Percentiles rank a stretch among this genome's conserved stretches.
Evolutionary conservation across 1,140 invertebrate species (phyloP).

Genomic region (Zaprionus tsacasi): DNA sequence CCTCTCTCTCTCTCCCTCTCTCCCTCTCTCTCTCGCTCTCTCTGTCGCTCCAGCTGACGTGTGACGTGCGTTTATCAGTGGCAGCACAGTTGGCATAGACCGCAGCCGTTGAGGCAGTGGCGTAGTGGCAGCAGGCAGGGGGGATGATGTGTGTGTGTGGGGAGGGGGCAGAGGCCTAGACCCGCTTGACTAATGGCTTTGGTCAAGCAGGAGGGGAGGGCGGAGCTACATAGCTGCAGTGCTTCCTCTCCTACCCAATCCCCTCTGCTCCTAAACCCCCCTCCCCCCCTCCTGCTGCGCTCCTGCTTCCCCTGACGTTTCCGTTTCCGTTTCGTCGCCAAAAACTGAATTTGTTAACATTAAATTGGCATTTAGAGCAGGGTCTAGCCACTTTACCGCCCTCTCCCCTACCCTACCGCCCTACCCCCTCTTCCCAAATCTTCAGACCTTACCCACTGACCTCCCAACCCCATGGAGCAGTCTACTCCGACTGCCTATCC

Average conservation of each 20-base stretch:
- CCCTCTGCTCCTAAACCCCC: no score
- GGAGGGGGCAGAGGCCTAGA: not conserved
- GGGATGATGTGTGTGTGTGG: not conserved
- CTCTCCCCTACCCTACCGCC: not conserved
- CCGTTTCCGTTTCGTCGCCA: slow-evolving; percentile 68
- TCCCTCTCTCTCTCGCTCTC: slow-evolving; percentile 7
- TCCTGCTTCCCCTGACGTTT: slow-evolving; percentile 24
- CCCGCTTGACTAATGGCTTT: slow-evolving; percentile 56
- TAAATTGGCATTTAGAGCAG: slow-evolving; percentile 59
- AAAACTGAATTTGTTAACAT: slow-evolving; percentile 75
- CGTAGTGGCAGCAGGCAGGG: not conserved
- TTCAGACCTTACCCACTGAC: not conserved
- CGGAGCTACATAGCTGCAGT: not conserved
- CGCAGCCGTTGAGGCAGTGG: not conserved
- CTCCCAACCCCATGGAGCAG: not conserved
- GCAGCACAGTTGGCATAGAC: slow-evolving; percentile 42
- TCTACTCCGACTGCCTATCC: not conserved
- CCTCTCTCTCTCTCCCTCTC: slow-evolving; percentile 19
- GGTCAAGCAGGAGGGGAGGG: not conserved
- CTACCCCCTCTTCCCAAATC: not conserved
- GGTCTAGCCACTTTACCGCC: not conserved
- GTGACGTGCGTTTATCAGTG: slow-evolving; percentile 80
- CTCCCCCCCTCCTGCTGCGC: not conserved
- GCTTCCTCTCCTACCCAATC: not conserved
- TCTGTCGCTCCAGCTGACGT: slow-evolving; percentile 67